These are phyloP conservation scores for Halocynthia roretzi DNA, from an alignment of 23 tunicate genomes.

Conservation along the genomic window DNA sequence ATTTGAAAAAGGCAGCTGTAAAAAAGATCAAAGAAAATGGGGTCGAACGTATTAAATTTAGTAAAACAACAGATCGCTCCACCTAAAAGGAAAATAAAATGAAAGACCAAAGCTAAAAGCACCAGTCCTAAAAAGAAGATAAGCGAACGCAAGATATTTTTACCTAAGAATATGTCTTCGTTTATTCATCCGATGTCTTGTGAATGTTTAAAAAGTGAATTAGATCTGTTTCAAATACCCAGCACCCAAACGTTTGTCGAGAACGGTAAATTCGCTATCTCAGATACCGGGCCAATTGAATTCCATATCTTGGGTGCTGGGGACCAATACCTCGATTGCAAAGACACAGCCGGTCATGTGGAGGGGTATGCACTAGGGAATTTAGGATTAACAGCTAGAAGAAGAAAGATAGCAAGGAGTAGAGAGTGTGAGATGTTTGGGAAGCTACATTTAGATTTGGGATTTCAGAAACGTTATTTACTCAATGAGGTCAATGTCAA, in stretches of 20 bases:
- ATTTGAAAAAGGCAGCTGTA: neutral
- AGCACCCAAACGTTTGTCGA: constrained; percentile 12
- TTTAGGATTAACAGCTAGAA: no score
- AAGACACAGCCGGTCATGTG: no score
- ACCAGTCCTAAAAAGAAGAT: neutral
- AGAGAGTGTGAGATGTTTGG: no score
- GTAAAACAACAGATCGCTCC: no score
- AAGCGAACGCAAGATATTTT: neutral
- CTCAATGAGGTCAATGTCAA: no score
- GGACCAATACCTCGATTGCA: constrained; percentile 12
- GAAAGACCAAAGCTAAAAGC: neutral
- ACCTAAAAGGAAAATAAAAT: neutral
- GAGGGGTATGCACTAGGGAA: no score
- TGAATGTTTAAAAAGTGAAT: neutral
- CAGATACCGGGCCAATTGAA: constrained; percentile 17
- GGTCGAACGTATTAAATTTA: no score
- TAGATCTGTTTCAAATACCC: constrained; percentile 23
- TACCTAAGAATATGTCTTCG: neutral
- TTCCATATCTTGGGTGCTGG: constrained; percentile 1
- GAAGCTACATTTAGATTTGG: constrained; percentile 29
- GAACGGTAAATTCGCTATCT: neutral
- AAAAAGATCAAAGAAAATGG: no score
- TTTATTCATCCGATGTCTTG: neutral
- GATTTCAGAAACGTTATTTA: constrained; percentile 22
- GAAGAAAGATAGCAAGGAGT: no score